Evolutionary conservation across 2,888 invertebrate genomes (phyloP), one percentile per base, ranked within the genome.

Genomic region (Omphaloscelis lunosa): DNA sequence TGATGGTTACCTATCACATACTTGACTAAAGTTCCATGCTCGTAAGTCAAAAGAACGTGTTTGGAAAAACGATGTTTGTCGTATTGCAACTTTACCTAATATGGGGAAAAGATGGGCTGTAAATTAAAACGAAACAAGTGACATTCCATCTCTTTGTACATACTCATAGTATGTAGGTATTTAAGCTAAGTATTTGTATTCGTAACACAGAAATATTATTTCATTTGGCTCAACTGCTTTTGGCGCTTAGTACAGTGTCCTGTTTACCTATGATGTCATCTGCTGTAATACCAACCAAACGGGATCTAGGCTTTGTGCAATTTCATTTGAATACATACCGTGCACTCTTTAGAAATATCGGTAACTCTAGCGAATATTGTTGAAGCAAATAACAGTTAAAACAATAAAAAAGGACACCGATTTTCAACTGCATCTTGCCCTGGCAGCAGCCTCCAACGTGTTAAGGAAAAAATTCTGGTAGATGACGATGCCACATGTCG

Each of bases 241-340:
- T 84, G 82, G 73, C 80, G 48, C 82, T 73, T 45, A 66, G n/a
- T 34, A 27, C 73, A 48, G 29, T 70, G 51, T 59, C 66, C 69
- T 58, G 41, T 67, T 67, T 53, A 79, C 51, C 84, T 68, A 80
- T 82, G 82, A 82, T 56, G 62, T 81, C 75, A 82, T 68, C 34
- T 23, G 41, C 41, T n/a, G 69, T 48, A 71, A 68, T 74, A 79
- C 29, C 27, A 61, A 67, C 34, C 17, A 66, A 17, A 59, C 53
- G 9, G 78, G 65, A 83, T 53, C 58, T 83, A 83, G 59, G 53
- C 59, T 77, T 76, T 66, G 59, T 83, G 66, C 45, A 83, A 77
- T 77, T 83, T 61, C 77, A 66, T 83, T 82, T 59, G 11, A 65
- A 83, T 83, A 75, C 48, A 75, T 82, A 82, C 65, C 9, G 23